phyloP scores from a whole-genome alignment of 2,113 vertebrate species.

The Heterotilapia buettikoferi region DNA sequence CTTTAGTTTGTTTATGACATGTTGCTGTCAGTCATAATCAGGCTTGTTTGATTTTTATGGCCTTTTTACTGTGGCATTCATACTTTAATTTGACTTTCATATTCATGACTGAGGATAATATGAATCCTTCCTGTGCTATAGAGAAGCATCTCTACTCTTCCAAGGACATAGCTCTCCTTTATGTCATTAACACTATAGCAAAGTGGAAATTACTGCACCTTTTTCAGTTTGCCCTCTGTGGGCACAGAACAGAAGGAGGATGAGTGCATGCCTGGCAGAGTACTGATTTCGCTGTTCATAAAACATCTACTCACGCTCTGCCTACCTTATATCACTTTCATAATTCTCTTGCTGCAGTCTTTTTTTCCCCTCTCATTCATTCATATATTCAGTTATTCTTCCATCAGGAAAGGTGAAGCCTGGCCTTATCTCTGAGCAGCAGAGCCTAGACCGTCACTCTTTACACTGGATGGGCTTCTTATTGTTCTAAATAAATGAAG shows the following conservation, averaged over 20 bases:
- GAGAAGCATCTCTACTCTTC: not conserved
- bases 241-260: not conserved
- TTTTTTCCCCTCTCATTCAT: not conserved
- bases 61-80: not conserved
- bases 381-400: not conserved
- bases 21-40: not conserved
- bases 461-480: not conserved
- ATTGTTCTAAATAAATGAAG: constrained; percentile 11
- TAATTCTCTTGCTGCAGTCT: not conserved
- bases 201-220: not conserved
- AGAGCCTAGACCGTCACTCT: not conserved
- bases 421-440: constrained; percentile 17
- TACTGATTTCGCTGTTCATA: constrained; percentile 5
- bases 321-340: not conserved
- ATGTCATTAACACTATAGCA: not conserved
- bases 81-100: not conserved
- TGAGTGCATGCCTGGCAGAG: not conserved
- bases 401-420: not conserved
- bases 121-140: not conserved
- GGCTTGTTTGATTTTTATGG: not conserved
- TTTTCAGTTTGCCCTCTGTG: not conserved
- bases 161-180: constrained; percentile 3
- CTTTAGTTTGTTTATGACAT: not conserved
- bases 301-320: not conserved
- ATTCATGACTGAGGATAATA: not conserved